These are phyloP conservation scores for Drosophila busckii DNA, from an alignment of 1,140 invertebrate species.

Conservation along the genomic window DNA sequence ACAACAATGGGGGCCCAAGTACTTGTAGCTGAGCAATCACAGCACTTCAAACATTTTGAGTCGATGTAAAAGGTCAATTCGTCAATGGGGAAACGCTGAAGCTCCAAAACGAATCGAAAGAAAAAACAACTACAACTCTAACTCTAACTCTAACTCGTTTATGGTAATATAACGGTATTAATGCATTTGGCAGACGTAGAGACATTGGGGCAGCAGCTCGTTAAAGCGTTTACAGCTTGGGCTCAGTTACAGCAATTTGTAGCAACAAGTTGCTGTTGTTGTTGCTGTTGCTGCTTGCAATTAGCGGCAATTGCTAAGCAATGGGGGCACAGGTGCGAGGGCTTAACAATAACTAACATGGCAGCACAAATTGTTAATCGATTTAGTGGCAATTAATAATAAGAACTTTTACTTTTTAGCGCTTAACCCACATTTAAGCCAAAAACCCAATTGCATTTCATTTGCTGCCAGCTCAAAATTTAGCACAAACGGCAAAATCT, in stretches of 20 bases:
- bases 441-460: too few relatives aligned
- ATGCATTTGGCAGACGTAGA: too few relatives aligned
- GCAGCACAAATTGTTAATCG: too few relatives aligned
- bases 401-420: too few relatives aligned
- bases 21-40: not conserved
- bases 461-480: too few relatives aligned
- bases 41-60: slow-evolving; percentile 23
- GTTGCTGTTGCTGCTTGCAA: slow-evolving; percentile 5
- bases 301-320: slow-evolving; percentile 33
- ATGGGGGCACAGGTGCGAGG: slow-evolving; percentile 46
- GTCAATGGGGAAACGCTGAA: slow-evolving; percentile 58
- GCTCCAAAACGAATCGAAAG: slow-evolving; percentile 18
- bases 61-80: slow-evolving; percentile 56
- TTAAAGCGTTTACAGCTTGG: slow-evolving; percentile 6
- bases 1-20: slow-evolving; percentile 3
- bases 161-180: slow-evolving; percentile 53
- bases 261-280: slow-evolving; percentile 18
- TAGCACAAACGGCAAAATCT: slow-evolving; percentile 14
- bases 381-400: too few relatives aligned
- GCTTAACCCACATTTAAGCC: too few relatives aligned
- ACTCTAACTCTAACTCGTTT: slow-evolving; percentile 12
- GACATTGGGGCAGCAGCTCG: too few relatives aligned
- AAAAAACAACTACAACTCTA: slow-evolving; percentile 14
- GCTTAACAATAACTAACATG: too few relatives aligned
- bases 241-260: slow-evolving; percentile 25